phyloP scores from a whole-genome alignment of 2,797 vertebrate species.

The Melanotaenia trifasciata region DNA sequence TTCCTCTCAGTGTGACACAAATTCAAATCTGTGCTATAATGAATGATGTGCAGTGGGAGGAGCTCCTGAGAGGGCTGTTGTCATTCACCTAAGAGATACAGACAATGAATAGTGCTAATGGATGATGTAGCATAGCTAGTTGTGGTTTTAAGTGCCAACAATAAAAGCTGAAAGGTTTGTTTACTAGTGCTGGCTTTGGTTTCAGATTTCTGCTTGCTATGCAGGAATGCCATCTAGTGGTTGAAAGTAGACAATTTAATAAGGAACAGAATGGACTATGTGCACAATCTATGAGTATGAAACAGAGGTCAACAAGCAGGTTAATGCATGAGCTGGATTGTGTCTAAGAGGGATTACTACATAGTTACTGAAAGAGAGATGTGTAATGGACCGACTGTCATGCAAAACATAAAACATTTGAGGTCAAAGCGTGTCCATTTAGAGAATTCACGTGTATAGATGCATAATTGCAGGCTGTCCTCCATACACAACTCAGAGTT shows the following conservation, averaged over 20 bases:
- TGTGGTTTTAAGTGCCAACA: conserved; percentile 19
- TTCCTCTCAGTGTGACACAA: conserved; percentile 21
- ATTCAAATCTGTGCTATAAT: conserved; percentile 21
- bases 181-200: neutral
- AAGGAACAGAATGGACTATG: conserved; percentile 3
- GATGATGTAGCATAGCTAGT: conserved; percentile 31
- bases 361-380: neutral
- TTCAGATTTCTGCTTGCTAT: conserved; percentile 17
- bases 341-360: neutral
- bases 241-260: neutral
- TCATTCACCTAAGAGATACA: conserved; percentile 1
- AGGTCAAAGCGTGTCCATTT: conserved; percentile 19
- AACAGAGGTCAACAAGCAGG: conserved; percentile 29
- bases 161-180: conserved; percentile 29
- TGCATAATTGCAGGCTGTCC: conserved; percentile 21
- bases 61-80: neutral
- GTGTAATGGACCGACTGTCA: neutral
- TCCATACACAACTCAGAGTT: conserved; percentile 13
- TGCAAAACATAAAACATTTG: neutral
- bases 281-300: conserved; percentile 13
- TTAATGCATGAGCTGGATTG: conserved; percentile 9
- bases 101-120: conserved; percentile 35
- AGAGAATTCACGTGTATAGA: conserved; percentile 1
- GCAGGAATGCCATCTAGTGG: conserved; percentile 79
- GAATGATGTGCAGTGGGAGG: neutral